A percentile compares a stretch with the other conserved stretches of the same genome.
phyloP scores from a whole-genome alignment of 2,113 vertebrate species.

The Gnathonemus echidnorhynchus region DNA sequence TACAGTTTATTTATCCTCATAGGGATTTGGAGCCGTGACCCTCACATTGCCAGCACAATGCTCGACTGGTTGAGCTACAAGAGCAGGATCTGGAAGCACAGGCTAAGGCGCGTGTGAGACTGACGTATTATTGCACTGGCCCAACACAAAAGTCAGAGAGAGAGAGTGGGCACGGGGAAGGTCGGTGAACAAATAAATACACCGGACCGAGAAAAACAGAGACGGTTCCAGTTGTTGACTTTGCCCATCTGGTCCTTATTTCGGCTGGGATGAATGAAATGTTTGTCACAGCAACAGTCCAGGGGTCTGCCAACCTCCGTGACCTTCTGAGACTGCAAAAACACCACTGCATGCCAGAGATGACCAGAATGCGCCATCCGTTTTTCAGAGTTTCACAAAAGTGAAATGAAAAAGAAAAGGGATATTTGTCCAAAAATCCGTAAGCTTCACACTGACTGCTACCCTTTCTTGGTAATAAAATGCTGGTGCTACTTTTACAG shows the following conservation, averaged over 20 bases:
- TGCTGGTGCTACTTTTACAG: not conserved
- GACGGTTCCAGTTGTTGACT: slow-evolving; percentile 18
- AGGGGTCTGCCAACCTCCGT: slow-evolving; percentile 16
- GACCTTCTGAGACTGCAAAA: slow-evolving; percentile 8
- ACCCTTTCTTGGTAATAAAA: not conserved
- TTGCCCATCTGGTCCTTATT: slow-evolving; percentile 31
- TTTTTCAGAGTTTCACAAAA: not conserved
- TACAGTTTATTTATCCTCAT: not conserved
- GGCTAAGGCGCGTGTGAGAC: not conserved
- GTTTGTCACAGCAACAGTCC: slow-evolving; percentile 22
- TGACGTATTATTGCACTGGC: not conserved
- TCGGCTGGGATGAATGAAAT: slow-evolving; percentile 23
- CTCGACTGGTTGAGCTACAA: not conserved
- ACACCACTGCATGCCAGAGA: not conserved
- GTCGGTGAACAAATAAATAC: slow-evolving; percentile 24
- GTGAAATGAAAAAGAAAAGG: not conserved
- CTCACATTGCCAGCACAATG: not conserved
- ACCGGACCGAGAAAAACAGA: not conserved
- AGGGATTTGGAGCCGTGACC: not conserved
- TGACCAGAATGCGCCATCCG: not conserved
- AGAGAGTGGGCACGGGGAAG: slow-evolving; percentile 15
- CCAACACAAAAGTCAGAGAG: not conserved
- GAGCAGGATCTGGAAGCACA: not conserved
- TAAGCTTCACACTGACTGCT: not conserved
- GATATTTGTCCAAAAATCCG: not conserved